A percentile compares a stretch with the other conserved stretches of the same genome.
phyloP scores from a whole-genome alignment of 2,888 invertebrate species.

The Alviniconcha strummeri region DNA sequence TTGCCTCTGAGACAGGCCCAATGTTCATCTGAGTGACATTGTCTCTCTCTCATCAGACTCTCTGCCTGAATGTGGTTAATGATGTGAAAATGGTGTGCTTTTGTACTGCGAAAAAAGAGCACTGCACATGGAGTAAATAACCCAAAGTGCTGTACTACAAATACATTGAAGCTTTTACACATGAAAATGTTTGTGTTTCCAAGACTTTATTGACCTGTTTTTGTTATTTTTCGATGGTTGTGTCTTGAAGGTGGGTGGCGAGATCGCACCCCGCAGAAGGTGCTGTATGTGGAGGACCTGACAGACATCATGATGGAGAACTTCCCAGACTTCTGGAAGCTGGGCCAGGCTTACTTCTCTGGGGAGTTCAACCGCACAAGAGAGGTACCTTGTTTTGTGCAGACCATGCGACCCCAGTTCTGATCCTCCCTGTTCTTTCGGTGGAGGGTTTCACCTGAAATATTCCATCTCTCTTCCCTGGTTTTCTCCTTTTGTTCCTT shows the following conservation, averaged over 20 bases:
- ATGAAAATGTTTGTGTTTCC: too few relatives aligned
- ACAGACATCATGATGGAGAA: constrained; percentile 84
- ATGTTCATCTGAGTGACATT: not conserved
- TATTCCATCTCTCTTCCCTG: too few relatives aligned
- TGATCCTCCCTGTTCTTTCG: too few relatives aligned
- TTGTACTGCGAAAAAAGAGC: too few relatives aligned
- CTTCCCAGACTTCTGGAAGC: constrained; percentile 94
- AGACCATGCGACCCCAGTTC: too few relatives aligned
- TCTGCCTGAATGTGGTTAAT: not conserved
- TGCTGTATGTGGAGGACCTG: constrained; percentile 86
- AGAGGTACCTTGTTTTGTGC: constrained; percentile 47
- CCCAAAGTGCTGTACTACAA: too few relatives aligned
- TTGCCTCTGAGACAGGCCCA: too few relatives aligned
- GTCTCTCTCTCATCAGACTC: not conserved
- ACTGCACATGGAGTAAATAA: too few relatives aligned
- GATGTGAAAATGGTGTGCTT: too few relatives aligned
- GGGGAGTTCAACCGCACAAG: constrained; percentile 75
- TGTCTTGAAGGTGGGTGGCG: constrained; percentile 31
- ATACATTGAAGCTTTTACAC: too few relatives aligned
- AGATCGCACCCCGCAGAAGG: constrained; percentile 79
- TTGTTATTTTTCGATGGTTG: not conserved
- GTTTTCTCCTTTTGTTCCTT: not conserved
- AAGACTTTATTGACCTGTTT: not conserved
- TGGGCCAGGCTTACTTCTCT: constrained; percentile 95
- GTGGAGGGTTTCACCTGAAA: too few relatives aligned